These are phyloP conservation scores for Pheosia tremula DNA, from an alignment of 2,888 invertebrate genomes.

Conservation along the genomic window DNA sequence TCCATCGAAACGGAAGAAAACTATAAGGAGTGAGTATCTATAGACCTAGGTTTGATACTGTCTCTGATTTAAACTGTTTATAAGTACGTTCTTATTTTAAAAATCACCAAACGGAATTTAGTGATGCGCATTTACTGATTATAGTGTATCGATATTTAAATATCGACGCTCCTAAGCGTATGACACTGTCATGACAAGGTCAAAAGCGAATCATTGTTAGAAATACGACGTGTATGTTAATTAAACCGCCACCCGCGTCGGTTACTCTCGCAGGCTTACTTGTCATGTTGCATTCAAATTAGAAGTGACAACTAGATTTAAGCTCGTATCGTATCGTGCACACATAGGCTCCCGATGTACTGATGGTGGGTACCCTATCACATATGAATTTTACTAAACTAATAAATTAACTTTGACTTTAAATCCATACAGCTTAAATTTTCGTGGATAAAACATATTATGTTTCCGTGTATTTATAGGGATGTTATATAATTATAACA, in stretches of 20 bases:
- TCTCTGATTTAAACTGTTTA: not conserved
- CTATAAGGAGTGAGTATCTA: conserved; percentile 55
- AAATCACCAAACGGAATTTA: too few relatives aligned
- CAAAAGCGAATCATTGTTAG: conserved; percentile 13
- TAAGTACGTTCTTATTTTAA: too few relatives aligned
- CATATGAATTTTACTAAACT: too few relatives aligned
- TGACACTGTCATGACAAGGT: conserved; percentile 2
- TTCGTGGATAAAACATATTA: too few relatives aligned
- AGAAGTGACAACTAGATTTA: conserved; percentile 21
- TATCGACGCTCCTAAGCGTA: not conserved
- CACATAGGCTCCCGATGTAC: too few relatives aligned
- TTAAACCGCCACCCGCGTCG: conserved; percentile 33
- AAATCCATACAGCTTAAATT: too few relatives aligned
- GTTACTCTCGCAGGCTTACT: conserved; percentile 20
- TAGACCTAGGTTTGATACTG: not conserved
- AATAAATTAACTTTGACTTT: too few relatives aligned
- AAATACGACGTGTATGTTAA: conserved; percentile 31
- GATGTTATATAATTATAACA: too few relatives aligned
- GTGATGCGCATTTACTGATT: too few relatives aligned
- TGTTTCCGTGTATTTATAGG: too few relatives aligned
- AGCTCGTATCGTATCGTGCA: conserved; percentile 12
- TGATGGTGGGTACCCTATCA: too few relatives aligned
- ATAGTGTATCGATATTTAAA: not conserved
- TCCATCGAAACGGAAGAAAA: conserved; percentile 31
- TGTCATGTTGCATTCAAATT: conserved; percentile 39